Evolutionary conservation across 2,113 vertebrate species (phyloP).

Genomic region (Dolichallabes microphthalmus): DNA sequence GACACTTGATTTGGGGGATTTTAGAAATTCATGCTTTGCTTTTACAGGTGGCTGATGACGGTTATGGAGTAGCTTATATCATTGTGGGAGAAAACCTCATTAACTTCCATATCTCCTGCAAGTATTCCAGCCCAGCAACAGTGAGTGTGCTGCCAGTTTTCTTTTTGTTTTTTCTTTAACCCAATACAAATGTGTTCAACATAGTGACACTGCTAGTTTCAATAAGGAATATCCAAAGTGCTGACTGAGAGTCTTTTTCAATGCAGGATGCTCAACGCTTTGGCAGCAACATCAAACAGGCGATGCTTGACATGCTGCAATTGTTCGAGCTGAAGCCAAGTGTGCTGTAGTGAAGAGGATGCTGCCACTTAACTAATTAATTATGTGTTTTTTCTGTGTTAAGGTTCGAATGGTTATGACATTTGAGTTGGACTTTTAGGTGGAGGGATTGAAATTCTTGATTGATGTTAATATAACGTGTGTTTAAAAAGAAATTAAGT

Average conservation of each 20-base stretch:
- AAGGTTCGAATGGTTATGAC: background rate
- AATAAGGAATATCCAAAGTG: background rate
- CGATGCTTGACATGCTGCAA: slow-evolving; percentile 82
- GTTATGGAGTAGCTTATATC: slow-evolving; percentile 96
- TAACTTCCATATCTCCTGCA: slow-evolving; percentile 96
- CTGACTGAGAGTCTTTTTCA: background rate
- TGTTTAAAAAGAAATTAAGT: slow-evolving; percentile 18
- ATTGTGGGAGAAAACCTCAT: slow-evolving; percentile 86
- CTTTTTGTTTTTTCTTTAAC: background rate
- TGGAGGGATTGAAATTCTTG: background rate
- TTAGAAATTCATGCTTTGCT: background rate
- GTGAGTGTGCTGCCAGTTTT: slow-evolving; percentile 68
- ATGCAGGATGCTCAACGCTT: slow-evolving; percentile 90
- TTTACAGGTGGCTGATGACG: slow-evolving; percentile 90
- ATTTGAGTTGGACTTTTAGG: background rate
- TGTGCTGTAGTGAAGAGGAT: slow-evolving; percentile 63
- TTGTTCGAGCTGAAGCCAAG: slow-evolving; percentile 78
- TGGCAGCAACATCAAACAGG: slow-evolving; percentile 79
- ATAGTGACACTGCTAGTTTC: background rate
- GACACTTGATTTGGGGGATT: background rate
- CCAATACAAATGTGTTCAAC: background rate
- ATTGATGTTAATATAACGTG: background rate
- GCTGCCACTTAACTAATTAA: background rate
- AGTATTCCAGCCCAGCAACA: slow-evolving; percentile 87
- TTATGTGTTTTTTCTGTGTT: background rate